Conservation (phyloP, 2,113 vertebrate genomes). For the Podarcis cretensis region DNA sequence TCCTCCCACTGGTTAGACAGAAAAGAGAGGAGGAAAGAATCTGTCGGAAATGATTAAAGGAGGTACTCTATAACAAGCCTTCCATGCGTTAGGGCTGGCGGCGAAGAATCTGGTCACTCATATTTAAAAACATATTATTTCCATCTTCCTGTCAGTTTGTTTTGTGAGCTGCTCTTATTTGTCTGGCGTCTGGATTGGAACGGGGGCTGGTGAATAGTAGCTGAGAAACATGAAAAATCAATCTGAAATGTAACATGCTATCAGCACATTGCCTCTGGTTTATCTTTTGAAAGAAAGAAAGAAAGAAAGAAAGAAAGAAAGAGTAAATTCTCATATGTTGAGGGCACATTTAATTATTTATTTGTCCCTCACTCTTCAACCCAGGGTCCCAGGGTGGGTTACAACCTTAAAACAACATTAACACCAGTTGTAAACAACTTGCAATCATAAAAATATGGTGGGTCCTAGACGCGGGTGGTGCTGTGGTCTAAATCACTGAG, state of each 20-base stretch:
- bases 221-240: slow-evolving; percentile 64
- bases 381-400: too few species aligned
- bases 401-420: too few species aligned
- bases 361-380: too few species aligned
- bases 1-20: slow-evolving; percentile 51
- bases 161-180: slow-evolving; percentile 66
- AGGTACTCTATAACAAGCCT: slow-evolving; percentile 62
- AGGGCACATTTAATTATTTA: too few species aligned
- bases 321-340: not conserved
- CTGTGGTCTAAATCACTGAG: too few species aligned
- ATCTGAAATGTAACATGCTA: slow-evolving; percentile 9
- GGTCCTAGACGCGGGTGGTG: too few species aligned
- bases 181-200: slow-evolving; percentile 44
- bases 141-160: slow-evolving; percentile 71
- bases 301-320: not conserved
- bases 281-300: not conserved
- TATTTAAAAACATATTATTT: slow-evolving; percentile 71
- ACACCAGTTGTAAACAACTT: too few species aligned
- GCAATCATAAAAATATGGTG: too few species aligned
- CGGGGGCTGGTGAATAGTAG: slow-evolving; percentile 41
- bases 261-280: not conserved
- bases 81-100: slow-evolving; percentile 55
- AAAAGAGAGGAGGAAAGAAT: slow-evolving; percentile 52
- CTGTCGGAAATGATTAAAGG: slow-evolving; percentile 68
- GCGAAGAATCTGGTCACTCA: slow-evolving; percentile 59